These are phyloP conservation scores for Oryzias celebensis DNA, from an alignment of 2,113 vertebrate genomes.

Conservation along the genomic window DNA sequence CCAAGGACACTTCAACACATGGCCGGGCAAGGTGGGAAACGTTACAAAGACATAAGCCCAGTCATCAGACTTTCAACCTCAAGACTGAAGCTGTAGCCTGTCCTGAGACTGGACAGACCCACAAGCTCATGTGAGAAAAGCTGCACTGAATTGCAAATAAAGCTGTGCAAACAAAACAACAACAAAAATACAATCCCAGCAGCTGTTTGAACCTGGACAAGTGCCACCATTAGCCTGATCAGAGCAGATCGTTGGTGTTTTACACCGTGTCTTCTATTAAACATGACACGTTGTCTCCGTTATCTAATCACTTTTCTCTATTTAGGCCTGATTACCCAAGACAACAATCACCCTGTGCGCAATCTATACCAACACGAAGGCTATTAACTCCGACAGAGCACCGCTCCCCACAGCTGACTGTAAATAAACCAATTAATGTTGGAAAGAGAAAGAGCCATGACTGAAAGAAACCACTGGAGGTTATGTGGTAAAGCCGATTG, in stretches of 20 bases:
- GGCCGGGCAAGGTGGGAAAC: too few species aligned
- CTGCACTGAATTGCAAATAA: too few species aligned
- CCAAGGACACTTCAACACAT: too few species aligned
- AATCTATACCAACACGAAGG: slow-evolving; percentile 12
- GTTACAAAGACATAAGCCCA: too few species aligned
- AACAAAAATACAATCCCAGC: not conserved
- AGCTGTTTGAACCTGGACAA: slow-evolving; percentile 2
- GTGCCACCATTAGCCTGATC: not conserved
- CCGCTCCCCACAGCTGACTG: slow-evolving; percentile 11
- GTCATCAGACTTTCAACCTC: too few species aligned
- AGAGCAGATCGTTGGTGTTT: slow-evolving; percentile 5
- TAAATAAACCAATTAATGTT: slow-evolving; percentile 52
- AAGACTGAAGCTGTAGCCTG: too few species aligned
- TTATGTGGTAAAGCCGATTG: too few species aligned
- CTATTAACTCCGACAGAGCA: slow-evolving; percentile 18
- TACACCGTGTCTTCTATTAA: slow-evolving; percentile 10
- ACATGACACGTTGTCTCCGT: slow-evolving; percentile 12
- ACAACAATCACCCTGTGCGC: slow-evolving; percentile 21
- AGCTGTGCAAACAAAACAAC: too few species aligned
- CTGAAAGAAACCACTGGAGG: too few species aligned
- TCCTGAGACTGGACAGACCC: too few species aligned
- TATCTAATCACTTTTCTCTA: slow-evolving; percentile 12
- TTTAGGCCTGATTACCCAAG: slow-evolving; percentile 10
- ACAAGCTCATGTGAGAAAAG: too few species aligned
- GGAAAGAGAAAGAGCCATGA: not conserved